Evolutionary conservation across 2,888 invertebrate species (phyloP).

Genomic region (Drosophila phalerata): DNA sequence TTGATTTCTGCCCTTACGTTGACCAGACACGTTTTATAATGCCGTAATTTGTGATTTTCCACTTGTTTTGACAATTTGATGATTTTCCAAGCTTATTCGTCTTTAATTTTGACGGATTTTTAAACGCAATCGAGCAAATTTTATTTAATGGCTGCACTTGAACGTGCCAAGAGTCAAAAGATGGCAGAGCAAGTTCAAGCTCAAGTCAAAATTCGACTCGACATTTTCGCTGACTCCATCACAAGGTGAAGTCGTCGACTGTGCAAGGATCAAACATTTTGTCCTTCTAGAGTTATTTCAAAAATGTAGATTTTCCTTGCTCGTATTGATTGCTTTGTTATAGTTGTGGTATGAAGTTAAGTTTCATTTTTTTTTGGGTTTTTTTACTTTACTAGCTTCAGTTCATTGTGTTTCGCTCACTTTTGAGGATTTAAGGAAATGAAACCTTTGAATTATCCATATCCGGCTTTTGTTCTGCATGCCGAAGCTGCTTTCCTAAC

Average conservation of each 20-base stretch:
- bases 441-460: conserved; percentile 74
- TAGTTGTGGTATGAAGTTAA: conserved; percentile 4
- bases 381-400: not conserved
- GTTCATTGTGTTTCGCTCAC: conserved; percentile 35
- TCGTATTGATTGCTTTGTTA: conserved; percentile 5
- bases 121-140: conserved; percentile 65
- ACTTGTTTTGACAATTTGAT: conserved; percentile 77
- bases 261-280: conserved; percentile 6
- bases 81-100: conserved; percentile 58
- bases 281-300: conserved; percentile 6
- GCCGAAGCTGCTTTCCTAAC: conserved; percentile 23
- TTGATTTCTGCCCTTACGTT: conserved; percentile 51
- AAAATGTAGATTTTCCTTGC: conserved; percentile 12
- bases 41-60: conserved; percentile 72
- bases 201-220: conserved; percentile 2
- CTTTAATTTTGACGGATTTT: conserved; percentile 68
- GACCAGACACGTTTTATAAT: conserved; percentile 56
- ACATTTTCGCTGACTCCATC: conserved; percentile 44
- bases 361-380: not conserved
- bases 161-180: conserved; percentile 60
- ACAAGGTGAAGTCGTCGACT: conserved; percentile 10
- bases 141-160: conserved; percentile 79
- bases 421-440: conserved; percentile 70
- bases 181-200: conserved; percentile 18
- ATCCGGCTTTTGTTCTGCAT: conserved; percentile 59